Evolutionary conservation across 1,140 invertebrate genomes (phyloP).

Genomic region (Diprion similis): DNA sequence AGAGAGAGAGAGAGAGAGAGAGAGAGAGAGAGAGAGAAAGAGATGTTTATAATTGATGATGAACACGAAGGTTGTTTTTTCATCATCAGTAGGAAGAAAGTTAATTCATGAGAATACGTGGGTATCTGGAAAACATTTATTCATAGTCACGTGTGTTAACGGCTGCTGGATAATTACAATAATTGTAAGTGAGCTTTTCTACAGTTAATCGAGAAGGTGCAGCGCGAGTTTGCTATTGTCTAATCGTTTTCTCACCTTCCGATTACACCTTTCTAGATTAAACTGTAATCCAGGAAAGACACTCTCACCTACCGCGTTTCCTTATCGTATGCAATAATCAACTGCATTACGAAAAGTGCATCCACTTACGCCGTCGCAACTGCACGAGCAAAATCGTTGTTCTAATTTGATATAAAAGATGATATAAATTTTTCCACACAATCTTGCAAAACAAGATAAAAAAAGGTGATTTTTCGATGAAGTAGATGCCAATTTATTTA

Average conservation of each 20-base stretch:
- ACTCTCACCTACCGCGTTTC: neutral
- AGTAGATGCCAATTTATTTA: neutral
- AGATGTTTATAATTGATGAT: neutral
- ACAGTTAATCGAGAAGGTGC: neutral
- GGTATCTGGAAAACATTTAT: neutral
- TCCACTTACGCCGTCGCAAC: neutral
- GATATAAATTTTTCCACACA: neutral
- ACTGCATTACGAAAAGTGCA: neutral
- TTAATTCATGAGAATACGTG: neutral
- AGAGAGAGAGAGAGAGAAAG: neutral
- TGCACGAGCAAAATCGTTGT: neutral
- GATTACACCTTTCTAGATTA: neutral
- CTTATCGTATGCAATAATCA: neutral
- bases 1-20: slow-evolving; percentile 1
- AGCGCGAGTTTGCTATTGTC: neutral
- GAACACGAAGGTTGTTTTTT: neutral
- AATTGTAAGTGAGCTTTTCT: neutral
- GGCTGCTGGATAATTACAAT: neutral
- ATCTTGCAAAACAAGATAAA: neutral
- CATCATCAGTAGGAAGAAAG: neutral
- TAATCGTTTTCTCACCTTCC: neutral
- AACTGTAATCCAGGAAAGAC: neutral
- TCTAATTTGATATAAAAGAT: neutral
- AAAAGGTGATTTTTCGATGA: neutral
- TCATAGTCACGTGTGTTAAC: neutral